Evolutionary conservation across 2,797 vertebrate genomes (phyloP).

Genomic region (Hafferia zeledoni): DNA sequence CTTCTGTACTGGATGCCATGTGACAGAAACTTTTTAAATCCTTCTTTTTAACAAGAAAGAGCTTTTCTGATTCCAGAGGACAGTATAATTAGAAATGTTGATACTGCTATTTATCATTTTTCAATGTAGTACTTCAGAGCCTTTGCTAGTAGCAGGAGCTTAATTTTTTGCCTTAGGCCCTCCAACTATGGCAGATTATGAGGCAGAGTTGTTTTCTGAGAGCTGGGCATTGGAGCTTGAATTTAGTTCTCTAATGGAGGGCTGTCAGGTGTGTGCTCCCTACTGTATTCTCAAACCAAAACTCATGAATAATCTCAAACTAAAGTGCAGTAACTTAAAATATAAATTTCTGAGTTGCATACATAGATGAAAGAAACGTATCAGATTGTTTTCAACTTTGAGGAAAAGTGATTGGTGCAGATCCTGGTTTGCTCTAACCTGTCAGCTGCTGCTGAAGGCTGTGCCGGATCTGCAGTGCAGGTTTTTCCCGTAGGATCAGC

Average conservation of each 20-base stretch:
- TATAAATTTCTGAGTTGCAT: not conserved
- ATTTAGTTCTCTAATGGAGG: not conserved
- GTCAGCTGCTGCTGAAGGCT: not conserved
- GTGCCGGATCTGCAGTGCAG: rapidly evolving
- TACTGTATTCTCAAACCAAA: not conserved
- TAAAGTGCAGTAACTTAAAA: not conserved
- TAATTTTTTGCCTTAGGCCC: not conserved
- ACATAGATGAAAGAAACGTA: not conserved
- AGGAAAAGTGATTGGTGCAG: not conserved
- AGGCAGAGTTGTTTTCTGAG: not conserved
- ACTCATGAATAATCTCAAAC: not conserved
- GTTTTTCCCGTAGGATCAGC: not conserved
- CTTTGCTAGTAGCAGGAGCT: not conserved
- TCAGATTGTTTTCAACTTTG: not conserved
- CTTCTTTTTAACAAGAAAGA: not conserved
- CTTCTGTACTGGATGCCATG: not conserved
- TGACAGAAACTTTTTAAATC: not conserved
- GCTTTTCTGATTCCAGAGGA: not conserved
- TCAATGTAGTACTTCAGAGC: not conserved
- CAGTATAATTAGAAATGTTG: not conserved
- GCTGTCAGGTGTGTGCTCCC: not conserved
- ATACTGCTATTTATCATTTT: not conserved
- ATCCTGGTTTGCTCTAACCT: not conserved
- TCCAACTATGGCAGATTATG: not conserved
- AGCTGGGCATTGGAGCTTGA: not conserved